Evolutionary conservation across 2,888 invertebrate species (phyloP), one percentile per base, ranked within the genome.

Genomic region (Lapara coniferarum): DNA sequence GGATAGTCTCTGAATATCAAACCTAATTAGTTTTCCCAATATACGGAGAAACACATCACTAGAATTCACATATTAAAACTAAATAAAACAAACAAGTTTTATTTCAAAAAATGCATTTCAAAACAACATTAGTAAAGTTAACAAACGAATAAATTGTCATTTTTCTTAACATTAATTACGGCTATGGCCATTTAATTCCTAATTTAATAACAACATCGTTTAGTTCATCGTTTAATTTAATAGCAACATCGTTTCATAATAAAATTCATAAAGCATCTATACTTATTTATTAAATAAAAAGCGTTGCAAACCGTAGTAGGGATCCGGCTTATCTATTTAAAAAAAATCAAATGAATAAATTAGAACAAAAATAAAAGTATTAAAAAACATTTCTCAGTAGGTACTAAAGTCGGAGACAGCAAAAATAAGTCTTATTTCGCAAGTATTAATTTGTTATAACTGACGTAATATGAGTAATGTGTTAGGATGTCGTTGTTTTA

Each of bases 61-160:
- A 2, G 25, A 25, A 2, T 25, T 25, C 25, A 25, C 2, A 25
- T 25, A 25, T 37, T n/a, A 55, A 12, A 13, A 25, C 10, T 19
- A 12, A 63, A 63, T 46, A 49, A 57, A 58, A 5, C 67, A 13
- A 66, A 46, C 0, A 37, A 30, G 55, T 70, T 87, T 85, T 87
- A 86, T 85, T 86, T 79, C n/a, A 77, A 82, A 82, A 77, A 80
- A 79, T 79, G 74, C 70, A 79, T 74, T 69, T 67, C 77, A 74
- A 77, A 85, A 85, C 80, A 85, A 84, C 75, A 85, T 87, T 88
- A 89, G 85, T 85, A 75, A 57, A 66, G 69, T 69, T 69, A 69
- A 56, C 66, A 69, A 55, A 69, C 58, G 57, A 66, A 55, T 56
- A 57, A 57, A 63, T 63, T 63, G 63, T 63, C 63, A 63, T 63